Evolutionary conservation across 2,797 vertebrate genomes (phyloP).

Genomic region (Aplochiton taeniatus): DNA sequence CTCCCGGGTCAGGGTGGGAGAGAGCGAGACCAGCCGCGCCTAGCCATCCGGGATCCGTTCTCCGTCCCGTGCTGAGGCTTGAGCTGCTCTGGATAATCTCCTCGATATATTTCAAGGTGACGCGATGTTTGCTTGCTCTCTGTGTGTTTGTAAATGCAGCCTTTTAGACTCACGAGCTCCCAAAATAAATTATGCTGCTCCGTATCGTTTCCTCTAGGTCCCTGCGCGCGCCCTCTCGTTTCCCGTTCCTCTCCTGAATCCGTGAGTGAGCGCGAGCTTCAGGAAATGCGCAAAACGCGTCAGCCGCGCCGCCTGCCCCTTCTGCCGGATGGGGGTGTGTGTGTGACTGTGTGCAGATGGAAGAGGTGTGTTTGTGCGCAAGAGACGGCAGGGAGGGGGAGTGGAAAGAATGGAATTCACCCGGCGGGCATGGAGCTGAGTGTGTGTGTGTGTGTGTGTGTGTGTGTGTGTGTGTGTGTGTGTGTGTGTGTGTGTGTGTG

Average conservation of each 20-base stretch:
- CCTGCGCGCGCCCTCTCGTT: conserved; percentile 56
- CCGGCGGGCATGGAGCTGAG: conserved; percentile 46
- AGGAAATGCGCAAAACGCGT: conserved; percentile 99
- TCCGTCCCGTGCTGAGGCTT: conserved; percentile 50
- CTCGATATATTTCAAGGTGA: conserved; percentile 36
- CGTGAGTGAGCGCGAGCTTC: conserved; percentile 79
- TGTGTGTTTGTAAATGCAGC: conserved; percentile 22
- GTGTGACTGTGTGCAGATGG: conserved; percentile 32
- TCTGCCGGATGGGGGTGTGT: conserved; percentile 68
- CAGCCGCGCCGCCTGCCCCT: conserved; percentile 67
- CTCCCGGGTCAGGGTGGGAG: conserved; percentile 72
- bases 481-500: conserved; percentile 19
- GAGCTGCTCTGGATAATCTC: conserved; percentile 55
- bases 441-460: conserved; percentile 24
- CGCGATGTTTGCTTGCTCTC: conserved; percentile 41
- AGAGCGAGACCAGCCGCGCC: conserved; percentile 69
- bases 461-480: conserved; percentile 27
- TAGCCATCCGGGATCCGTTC: conserved; percentile 75
- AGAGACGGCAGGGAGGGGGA: conserved; percentile 3
- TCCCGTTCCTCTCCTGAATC: conserved; percentile 69
- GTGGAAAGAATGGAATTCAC: conserved; percentile 59
- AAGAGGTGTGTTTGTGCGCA: conserved; percentile 38
- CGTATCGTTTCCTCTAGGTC: conserved; percentile 42
- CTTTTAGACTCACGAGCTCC: conserved; percentile 33
- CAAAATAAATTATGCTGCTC: conserved; percentile 40